Conservation (phyloP, 2,888 invertebrate species). For the Aphrophora alni region DNA sequence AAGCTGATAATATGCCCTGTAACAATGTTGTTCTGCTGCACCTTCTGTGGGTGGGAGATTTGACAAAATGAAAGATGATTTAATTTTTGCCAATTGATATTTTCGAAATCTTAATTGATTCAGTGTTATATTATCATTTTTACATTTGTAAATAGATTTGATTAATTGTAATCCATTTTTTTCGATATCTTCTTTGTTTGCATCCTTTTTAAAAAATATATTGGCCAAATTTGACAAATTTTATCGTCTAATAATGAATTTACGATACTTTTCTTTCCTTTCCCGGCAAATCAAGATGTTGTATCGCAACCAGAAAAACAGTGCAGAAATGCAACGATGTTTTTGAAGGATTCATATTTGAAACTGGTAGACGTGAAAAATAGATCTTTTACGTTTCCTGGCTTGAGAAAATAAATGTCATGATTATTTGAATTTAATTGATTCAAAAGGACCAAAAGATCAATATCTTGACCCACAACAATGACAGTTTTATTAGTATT, state of each 20-base stretch:
- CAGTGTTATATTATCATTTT: constrained; percentile 11
- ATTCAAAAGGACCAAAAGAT: constrained; percentile 8
- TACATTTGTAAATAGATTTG: constrained; percentile 7
- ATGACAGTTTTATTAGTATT: not conserved
- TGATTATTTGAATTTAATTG: constrained; percentile 7
- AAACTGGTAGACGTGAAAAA: not conserved
- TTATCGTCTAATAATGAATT: not conserved
- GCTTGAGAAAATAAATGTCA: not conserved
- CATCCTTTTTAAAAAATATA: not conserved
- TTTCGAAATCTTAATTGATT: constrained; percentile 7
- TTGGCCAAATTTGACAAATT: not conserved
- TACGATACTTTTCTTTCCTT: constrained; percentile 7
- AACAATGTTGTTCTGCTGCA: not conserved
- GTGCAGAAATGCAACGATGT: not conserved
- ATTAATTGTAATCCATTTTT: constrained; percentile 6
- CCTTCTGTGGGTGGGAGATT: not conserved
- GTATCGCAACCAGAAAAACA: constrained; percentile 11
- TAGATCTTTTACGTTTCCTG: not conserved
- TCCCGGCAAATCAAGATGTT: not conserved
- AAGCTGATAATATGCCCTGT: not conserved
- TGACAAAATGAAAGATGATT: not conserved
- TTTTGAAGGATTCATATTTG: not conserved
- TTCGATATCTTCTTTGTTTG: not conserved
- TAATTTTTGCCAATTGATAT: constrained; percentile 13
- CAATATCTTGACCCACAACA: constrained; percentile 13